Evolutionary conservation across 2,888 invertebrate genomes (phyloP).

Genomic region (Odontocolon sp.): DNA sequence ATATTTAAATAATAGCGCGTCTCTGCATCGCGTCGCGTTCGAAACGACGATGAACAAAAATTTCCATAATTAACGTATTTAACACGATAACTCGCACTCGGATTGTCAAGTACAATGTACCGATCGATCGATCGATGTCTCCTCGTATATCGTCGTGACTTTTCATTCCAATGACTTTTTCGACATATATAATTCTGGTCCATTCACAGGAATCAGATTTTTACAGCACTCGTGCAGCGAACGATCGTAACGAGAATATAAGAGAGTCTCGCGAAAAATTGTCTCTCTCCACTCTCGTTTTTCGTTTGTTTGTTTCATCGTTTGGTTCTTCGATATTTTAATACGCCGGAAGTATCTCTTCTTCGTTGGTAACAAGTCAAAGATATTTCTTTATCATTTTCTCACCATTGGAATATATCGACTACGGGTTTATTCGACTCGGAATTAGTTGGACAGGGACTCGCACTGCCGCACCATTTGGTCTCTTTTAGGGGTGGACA

Average conservation of each 20-base stretch:
- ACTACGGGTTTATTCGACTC: slow-evolving; percentile 47
- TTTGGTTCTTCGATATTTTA: slow-evolving; percentile 2
- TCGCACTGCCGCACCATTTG: slow-evolving; percentile 93
- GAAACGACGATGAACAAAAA: slow-evolving; percentile 7
- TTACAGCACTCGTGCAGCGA: slow-evolving; percentile 4
- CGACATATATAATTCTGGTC: not conserved
- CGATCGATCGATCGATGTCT: slow-evolving; percentile 6
- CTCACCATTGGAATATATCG: slow-evolving; percentile 61
- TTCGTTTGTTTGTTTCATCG: slow-evolving; percentile 1
- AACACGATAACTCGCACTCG: slow-evolving; percentile 33
- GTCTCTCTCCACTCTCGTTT: too few relatives aligned
- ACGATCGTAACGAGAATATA: not conserved
- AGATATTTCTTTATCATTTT: slow-evolving; percentile 6
- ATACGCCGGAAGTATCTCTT: not conserved
- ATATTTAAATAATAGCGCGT: slow-evolving; percentile 16
- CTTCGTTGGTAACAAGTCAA: slow-evolving; percentile 7
- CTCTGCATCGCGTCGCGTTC: not conserved
- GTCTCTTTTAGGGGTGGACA: slow-evolving; percentile 93
- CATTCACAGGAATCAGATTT: too few relatives aligned
- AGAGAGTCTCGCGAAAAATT: too few relatives aligned
- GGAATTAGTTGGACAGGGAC: slow-evolving; percentile 83
- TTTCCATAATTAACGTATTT: slow-evolving; percentile 9
- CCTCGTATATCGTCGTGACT: slow-evolving; percentile 2
- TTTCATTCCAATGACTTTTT: too few relatives aligned
- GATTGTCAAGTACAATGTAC: slow-evolving; percentile 46